Base-by-base conservation (phyloP, 2,113 vertebrate genomes). In the Holacanthus passer region DNA sequence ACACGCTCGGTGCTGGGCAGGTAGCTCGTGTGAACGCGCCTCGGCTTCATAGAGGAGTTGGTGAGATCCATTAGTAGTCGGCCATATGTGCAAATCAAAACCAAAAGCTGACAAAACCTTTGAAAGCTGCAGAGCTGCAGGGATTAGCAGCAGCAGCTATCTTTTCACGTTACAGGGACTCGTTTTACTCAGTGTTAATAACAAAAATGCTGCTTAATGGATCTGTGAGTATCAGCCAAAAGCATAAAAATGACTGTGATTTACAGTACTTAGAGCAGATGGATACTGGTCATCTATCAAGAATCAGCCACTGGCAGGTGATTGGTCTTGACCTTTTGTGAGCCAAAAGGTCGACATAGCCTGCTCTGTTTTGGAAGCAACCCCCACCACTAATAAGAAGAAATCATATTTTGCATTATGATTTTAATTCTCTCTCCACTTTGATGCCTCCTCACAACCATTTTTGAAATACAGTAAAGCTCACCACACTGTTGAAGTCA, bases 301-400 rank as follows among this genome's bases (percentile, higher is more conserved):
- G 64, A 69, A n/a, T 69, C 43, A 73, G 75, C 82, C 53, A 53
- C 48, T n/a, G n/a, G n/a, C n/a, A n/a, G n/a, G n/a, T n/a, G n/a
- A n/a, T n/a, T n/a, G n/a, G n/a, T n/a, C n/a, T n/a, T n/a, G n/a
- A n/a, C n/a, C n/a, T n/a, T n/a, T n/a, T n/a, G n/a, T n/a, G n/a
- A n/a, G n/a, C n/a, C n/a, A n/a, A n/a, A n/a, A n/a, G n/a, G n/a
- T n/a, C n/a, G n/a, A n/a, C n/a, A n/a, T n/a, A n/a, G n/a, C n/a
- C 41, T 63, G 7, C 11, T 22, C n/a, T 20, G 27, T 43, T 63
- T 69, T 68, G 48, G 41, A 71, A 50, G 67, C 43, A 35, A 19
- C 7, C 47, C 47, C 5, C 29, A 47, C 47, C 35, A n/a, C 24
- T 17, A 55, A 63, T 48, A 50, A 75, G 16, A 60, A 45, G 14